These are phyloP conservation scores for Drosophila nigromelanica DNA, from an alignment of 1,140 invertebrate species.

Conservation along the genomic window DNA sequence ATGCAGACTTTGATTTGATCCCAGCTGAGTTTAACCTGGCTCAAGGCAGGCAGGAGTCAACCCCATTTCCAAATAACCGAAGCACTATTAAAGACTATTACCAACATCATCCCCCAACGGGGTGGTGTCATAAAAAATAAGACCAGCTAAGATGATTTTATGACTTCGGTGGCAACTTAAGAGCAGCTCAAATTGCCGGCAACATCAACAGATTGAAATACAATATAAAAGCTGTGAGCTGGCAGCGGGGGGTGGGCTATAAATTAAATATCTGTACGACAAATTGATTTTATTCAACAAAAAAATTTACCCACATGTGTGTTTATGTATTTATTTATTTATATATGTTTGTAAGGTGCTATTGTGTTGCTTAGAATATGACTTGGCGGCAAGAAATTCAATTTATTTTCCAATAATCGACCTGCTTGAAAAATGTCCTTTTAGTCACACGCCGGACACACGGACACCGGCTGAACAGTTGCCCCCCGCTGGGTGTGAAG, in stretches of 20 bases:
- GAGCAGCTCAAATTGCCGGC: slow-evolving; percentile 1
- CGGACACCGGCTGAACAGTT: background rate
- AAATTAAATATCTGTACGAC: slow-evolving; percentile 74
- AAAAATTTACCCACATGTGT: slow-evolving; percentile 25
- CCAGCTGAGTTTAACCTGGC: background rate
- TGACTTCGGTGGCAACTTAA: slow-evolving; percentile 15
- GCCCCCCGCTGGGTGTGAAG: background rate
- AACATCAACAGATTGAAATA: slow-evolving; percentile 57
- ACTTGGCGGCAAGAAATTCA: slow-evolving; percentile 52
- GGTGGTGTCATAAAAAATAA: slow-evolving; percentile 37
- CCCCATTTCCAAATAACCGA: background rate
- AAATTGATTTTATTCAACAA: slow-evolving; percentile 67
- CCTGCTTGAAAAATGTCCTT: slow-evolving; percentile 43
- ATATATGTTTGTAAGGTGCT: slow-evolving; percentile 29
- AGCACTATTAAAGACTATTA: slow-evolving; percentile 29
- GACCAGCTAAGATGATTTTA: slow-evolving; percentile 28
- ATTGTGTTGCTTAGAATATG: slow-evolving; percentile 66
- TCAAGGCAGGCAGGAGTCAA: background rate
- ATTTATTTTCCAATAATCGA: slow-evolving; percentile 75
- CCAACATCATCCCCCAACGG: slow-evolving; percentile 45
- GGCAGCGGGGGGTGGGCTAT: slow-evolving; percentile 25
- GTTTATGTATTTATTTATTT: slow-evolving; percentile 43
- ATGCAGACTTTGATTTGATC: too few relatives aligned
- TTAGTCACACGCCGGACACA: slow-evolving; percentile 34
- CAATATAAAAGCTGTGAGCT: slow-evolving; percentile 7